Evolutionary conservation across 2,113 vertebrate genomes (phyloP).

Genomic region (Sinocyclocheilus grahami): DNA sequence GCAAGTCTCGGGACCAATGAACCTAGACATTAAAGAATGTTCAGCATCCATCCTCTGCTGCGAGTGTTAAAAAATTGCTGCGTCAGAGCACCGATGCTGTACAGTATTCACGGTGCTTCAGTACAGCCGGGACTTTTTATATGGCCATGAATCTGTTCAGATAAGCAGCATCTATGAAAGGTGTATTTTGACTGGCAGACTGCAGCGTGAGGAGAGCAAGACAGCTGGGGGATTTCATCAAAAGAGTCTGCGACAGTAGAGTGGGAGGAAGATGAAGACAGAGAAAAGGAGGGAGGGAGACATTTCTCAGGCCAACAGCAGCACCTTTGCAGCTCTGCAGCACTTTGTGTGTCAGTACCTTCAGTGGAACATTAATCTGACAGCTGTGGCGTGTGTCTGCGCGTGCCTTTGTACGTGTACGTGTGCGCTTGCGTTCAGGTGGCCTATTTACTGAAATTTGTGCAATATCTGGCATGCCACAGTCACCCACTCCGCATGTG

Average conservation of each 20-base stretch:
- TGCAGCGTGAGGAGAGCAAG: not conserved
- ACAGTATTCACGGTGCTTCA: not conserved
- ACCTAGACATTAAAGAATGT: not conserved
- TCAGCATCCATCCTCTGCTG: not conserved
- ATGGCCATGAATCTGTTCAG: slow-evolving; percentile 35
- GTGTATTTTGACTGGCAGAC: slow-evolving; percentile 31
- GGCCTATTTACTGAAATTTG: slow-evolving; percentile 38
- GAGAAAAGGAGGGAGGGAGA: slow-evolving; percentile 22
- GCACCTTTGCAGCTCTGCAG: slow-evolving; percentile 38
- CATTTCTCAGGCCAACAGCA: slow-evolving; percentile 24
- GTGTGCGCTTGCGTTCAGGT: slow-evolving; percentile 33
- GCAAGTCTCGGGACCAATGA: not conserved
- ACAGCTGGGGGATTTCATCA: slow-evolving; percentile 24
- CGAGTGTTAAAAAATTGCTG: slow-evolving; percentile 31
- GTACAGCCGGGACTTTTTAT: slow-evolving; percentile 1
- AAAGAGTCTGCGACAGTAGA: slow-evolving; percentile 29
- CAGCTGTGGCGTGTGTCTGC: slow-evolving; percentile 37
- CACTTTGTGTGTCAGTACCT: slow-evolving; percentile 24
- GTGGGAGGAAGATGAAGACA: slow-evolving; percentile 16
- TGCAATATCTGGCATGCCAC: slow-evolving; percentile 17
- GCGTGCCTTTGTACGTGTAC: slow-evolving; percentile 24
- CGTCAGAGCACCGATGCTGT: not conserved
- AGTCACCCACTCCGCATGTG: slow-evolving; percentile 24
- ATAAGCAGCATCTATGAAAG: slow-evolving; percentile 47
- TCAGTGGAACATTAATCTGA: slow-evolving; percentile 28